phyloP scores from a whole-genome alignment of 1,140 invertebrate genomes.

The Bombus balteatus region DNA sequence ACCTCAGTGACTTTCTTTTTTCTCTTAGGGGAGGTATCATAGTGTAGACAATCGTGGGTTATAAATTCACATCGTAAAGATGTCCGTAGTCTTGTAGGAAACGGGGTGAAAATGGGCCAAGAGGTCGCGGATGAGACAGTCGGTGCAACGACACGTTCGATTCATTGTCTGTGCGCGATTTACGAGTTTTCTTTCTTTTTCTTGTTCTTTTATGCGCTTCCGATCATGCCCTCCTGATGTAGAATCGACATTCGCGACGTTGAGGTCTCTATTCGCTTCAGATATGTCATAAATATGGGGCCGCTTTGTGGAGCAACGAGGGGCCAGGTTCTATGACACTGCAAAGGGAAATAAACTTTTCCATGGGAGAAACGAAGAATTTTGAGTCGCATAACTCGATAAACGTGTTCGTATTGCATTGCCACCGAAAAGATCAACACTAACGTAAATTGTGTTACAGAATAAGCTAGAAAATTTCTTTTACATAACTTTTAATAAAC shows the following conservation, averaged over 20 bases:
- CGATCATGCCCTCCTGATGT: slow-evolving; percentile 46
- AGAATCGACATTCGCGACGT: slow-evolving; percentile 27
- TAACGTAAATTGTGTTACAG: not conserved
- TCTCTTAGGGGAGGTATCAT: not conserved
- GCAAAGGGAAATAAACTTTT: slow-evolving; percentile 1
- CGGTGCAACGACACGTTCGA: slow-evolving; percentile 59
- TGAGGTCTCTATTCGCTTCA: slow-evolving; percentile 59
- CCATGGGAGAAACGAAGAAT: not conserved
- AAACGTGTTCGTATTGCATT: not conserved
- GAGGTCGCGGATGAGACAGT: slow-evolving; percentile 7
- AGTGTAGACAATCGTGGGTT: slow-evolving; percentile 52
- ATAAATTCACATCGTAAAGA: slow-evolving; percentile 78
- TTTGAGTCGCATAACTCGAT: not conserved
- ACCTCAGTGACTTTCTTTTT: not conserved
- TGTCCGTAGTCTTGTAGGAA: slow-evolving; percentile 78
- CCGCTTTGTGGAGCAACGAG: not conserved
- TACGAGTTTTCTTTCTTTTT: slow-evolving; percentile 47
- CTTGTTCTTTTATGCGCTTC: not conserved
- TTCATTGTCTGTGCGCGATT: slow-evolving; percentile 57
- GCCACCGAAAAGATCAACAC: no score
- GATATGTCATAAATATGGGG: slow-evolving; percentile 51
- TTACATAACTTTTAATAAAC: not conserved
- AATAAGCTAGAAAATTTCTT: not conserved
- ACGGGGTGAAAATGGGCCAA: slow-evolving; percentile 78
- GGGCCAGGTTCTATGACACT: not conserved